These are phyloP conservation scores for Alviniconcha marisindica DNA, from an alignment of 1,140 invertebrate genomes.

Conservation along the genomic window DNA sequence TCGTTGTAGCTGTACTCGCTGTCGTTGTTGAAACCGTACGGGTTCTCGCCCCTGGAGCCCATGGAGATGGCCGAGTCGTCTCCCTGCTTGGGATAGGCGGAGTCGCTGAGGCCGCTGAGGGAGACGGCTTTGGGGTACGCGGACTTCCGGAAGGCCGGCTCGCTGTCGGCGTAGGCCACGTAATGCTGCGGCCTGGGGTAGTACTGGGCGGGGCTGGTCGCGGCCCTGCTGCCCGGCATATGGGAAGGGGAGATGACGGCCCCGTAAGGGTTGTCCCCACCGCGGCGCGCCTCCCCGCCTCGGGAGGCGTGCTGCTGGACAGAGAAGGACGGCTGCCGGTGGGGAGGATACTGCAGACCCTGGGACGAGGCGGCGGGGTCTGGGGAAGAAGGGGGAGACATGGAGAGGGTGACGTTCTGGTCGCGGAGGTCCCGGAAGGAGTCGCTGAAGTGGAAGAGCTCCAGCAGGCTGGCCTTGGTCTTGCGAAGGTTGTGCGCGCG, in stretches of 20 bases:
- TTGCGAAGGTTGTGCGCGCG: constrained; percentile 67
- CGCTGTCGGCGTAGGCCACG: constrained; percentile 58
- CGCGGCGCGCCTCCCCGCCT: neutral
- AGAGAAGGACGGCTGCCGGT: neutral
- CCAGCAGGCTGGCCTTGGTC: constrained; percentile 52
- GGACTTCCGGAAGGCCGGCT: constrained; percentile 55
- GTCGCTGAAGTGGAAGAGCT: constrained; percentile 60
- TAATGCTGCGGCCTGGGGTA: constrained; percentile 11
- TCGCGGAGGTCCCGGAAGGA: constrained; percentile 56
- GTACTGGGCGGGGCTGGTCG: neutral
- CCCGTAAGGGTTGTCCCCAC: constrained; percentile 5
- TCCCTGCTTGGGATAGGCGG: constrained; percentile 51
- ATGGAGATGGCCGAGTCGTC: constrained; percentile 71
- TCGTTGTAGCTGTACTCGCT: constrained; percentile 66
- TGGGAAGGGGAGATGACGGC: neutral
- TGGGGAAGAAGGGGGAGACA: neutral
- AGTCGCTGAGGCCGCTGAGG: constrained; percentile 55
- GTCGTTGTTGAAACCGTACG: constrained; percentile 64
- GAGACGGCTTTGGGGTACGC: constrained; percentile 52
- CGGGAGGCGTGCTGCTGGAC: neutral
- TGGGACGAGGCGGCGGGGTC: neutral
- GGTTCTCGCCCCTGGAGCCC: constrained; percentile 55
- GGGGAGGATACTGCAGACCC: neutral
- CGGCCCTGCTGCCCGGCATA: neutral
- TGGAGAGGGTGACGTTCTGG: neutral